Percentiles rank a stretch among this genome's conserved stretches.
phyloP scores from a whole-genome alignment of 2,888 invertebrate species.

The Tetragonisca angustula region DNA sequence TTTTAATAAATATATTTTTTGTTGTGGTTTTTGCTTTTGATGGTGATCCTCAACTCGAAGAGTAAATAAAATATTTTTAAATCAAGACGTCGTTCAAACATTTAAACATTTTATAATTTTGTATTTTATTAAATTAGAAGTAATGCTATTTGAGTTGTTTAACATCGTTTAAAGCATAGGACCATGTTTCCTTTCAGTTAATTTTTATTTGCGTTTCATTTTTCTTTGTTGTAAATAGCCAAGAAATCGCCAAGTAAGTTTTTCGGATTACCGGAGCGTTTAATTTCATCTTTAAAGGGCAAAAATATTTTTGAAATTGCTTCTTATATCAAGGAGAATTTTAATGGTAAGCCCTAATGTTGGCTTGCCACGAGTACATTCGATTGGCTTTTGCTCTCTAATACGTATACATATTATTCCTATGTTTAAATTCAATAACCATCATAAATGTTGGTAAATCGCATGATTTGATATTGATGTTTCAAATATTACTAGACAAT shows the following conservation, averaged over 20 bases:
- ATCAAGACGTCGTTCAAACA: too few species aligned
- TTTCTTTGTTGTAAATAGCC: constrained; percentile 80
- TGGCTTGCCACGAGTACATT: constrained; percentile 70
- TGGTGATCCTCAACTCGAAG: not conserved
- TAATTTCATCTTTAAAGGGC: constrained; percentile 81
- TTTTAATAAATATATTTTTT: not conserved
- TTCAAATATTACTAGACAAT: not conserved
- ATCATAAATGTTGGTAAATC: constrained; percentile 7
- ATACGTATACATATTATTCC: not conserved
- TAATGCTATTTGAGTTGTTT: constrained; percentile 14
- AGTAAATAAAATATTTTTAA: not conserved
- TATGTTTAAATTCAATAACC: not conserved
- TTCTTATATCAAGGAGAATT: constrained; percentile 83
- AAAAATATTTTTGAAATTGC: constrained; percentile 83
- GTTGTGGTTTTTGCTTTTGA: not conserved
- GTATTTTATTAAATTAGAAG: not conserved
- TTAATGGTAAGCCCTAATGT: constrained; percentile 79
- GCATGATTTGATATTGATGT: constrained; percentile 34
- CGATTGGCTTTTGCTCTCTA: constrained; percentile 33
- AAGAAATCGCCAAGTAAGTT: constrained; percentile 81
- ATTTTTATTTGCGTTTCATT: constrained; percentile 56
- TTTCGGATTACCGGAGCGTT: constrained; percentile 81
- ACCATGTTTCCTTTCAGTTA: constrained; percentile 38
- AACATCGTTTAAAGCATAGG: constrained; percentile 11
- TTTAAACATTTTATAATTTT: not conserved